Conservation (phyloP, 1,140 invertebrate species). For the Batillaria attramentaria region DNA sequence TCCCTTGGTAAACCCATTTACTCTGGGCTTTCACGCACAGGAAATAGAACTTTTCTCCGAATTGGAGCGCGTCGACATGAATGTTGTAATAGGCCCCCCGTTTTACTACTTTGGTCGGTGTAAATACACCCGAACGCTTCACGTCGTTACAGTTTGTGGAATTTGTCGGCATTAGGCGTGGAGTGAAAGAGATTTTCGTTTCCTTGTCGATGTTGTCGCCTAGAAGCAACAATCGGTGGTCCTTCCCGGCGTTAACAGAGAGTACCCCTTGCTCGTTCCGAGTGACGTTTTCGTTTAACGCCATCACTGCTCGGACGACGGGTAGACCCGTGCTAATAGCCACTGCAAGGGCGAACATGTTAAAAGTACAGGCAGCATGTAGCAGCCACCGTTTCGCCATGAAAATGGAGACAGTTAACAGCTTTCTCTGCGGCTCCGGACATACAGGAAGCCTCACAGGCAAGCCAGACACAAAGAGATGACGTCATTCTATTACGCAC, state of each 20-base stretch:
- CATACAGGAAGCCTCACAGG: too few relatives aligned
- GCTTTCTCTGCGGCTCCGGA: too few relatives aligned
- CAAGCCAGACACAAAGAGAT: too few relatives aligned
- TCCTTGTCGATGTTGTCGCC: slow-evolving; percentile 50
- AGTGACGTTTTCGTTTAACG: slow-evolving; percentile 19
- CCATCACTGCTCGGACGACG: slow-evolving; percentile 44
- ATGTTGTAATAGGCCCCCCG: slow-evolving; percentile 4
- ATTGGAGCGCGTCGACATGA: slow-evolving; percentile 33
- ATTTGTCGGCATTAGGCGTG: slow-evolving; percentile 18
- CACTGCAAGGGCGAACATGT: neutral
- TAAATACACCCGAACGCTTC: neutral
- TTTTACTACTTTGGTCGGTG: neutral
- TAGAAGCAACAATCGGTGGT: slow-evolving; percentile 49
- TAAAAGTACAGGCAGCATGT: slow-evolving; percentile 4
- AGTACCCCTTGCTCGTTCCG: slow-evolving; percentile 40
- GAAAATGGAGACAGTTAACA: too few relatives aligned
- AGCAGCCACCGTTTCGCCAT: slow-evolving; percentile 27
- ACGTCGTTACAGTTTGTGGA: neutral
- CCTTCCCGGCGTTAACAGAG: slow-evolving; percentile 33
- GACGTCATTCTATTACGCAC: too few relatives aligned
- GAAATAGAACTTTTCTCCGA: slow-evolving; percentile 46
- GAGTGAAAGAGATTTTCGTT: slow-evolving; percentile 56
- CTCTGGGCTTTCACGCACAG: slow-evolving; percentile 44
- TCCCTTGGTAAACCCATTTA: slow-evolving; percentile 82
- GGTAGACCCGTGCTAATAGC: slow-evolving; percentile 16